Evolutionary conservation across 2,888 invertebrate species (phyloP).

Genomic region (Phalera bucephala): DNA sequence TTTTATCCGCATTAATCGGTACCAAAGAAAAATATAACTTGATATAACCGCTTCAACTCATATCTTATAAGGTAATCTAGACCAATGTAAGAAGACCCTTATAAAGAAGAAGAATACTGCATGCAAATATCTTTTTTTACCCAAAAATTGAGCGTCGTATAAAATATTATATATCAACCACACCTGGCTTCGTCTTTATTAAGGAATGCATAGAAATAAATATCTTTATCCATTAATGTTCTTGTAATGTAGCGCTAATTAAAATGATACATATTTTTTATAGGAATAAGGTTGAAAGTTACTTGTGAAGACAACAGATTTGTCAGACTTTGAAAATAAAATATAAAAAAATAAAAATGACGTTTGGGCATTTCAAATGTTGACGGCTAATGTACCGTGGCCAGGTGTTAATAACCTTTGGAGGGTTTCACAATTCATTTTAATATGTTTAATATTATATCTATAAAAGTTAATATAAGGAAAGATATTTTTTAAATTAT

Average conservation of each 20-base stretch:
- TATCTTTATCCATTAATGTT: background rate
- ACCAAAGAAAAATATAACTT: no score
- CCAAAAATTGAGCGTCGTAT: conserved; percentile 7
- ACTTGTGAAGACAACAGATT: conserved; percentile 10
- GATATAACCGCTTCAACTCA: no score
- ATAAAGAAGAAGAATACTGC: no score
- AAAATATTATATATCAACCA: conserved; percentile 15
- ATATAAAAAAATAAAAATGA: conserved; percentile 39
- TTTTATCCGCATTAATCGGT: no score
- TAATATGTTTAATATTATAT: no score
- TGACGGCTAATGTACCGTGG: conserved; percentile 41
- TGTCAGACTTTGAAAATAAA: conserved; percentile 17
- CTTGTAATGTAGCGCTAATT: background rate
- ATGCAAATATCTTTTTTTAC: conserved; percentile 23
- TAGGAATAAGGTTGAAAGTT: conserved; percentile 24
- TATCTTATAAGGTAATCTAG: conserved; percentile 11
- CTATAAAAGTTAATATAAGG: no score
- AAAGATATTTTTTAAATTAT: no score
- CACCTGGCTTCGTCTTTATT: conserved; percentile 21
- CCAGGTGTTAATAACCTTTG: conserved; percentile 36
- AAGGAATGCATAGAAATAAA: no score
- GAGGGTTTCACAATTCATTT: no score
- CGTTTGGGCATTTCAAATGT: conserved; percentile 36
- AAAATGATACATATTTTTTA: conserved; percentile 23
- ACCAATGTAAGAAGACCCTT: conserved; percentile 36